These are phyloP conservation scores for Bubo scandiacus DNA, from an alignment of 2,113 vertebrate genomes.

Conservation along the genomic window DNA sequence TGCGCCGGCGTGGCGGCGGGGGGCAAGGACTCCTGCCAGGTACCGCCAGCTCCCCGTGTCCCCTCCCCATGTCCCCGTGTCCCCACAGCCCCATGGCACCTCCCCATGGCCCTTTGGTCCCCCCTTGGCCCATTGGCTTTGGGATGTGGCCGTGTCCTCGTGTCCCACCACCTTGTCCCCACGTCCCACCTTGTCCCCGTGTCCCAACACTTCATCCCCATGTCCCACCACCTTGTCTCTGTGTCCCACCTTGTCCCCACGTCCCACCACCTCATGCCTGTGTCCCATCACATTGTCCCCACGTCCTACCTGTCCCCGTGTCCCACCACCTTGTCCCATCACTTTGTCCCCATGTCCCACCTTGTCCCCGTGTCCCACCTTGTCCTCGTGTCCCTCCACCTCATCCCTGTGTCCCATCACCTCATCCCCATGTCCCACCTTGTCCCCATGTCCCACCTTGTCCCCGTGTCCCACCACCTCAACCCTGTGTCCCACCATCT, in stretches of 20 bases:
- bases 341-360: not conserved
- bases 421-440: no score
- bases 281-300: not conserved
- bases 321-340: not conserved
- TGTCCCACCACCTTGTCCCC: not conserved
- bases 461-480: not conserved
- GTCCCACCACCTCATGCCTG: not conserved
- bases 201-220: not conserved
- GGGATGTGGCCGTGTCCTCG: no score
- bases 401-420: no score
- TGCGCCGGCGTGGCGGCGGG: fast-evolving
- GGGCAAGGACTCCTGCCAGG: not conserved
- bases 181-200: no score
- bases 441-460: no score
- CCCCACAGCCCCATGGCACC: not conserved
- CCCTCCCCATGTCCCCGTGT: not conserved
- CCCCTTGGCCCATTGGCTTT: no score
- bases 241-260: no score
- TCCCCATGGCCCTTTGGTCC: not conserved
- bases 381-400: no score
- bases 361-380: not conserved
- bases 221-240: not conserved
- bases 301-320: not conserved
- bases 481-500: no score
- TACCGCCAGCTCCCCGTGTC: not conserved